phyloP scores from a whole-genome alignment of 2,113 vertebrate species.

The Antidorcas marsupialis region DNA sequence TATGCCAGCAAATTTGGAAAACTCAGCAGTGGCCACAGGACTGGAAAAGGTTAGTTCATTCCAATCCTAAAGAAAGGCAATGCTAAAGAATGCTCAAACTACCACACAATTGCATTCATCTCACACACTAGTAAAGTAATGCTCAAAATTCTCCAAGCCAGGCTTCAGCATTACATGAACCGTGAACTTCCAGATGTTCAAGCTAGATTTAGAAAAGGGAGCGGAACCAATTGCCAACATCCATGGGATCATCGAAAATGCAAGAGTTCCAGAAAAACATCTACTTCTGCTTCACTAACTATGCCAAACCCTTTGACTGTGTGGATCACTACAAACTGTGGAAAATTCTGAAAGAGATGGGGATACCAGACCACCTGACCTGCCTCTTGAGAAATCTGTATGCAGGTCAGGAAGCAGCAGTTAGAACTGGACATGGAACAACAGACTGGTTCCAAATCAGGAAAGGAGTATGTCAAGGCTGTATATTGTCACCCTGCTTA shows the following conservation, averaged over 20 bases:
- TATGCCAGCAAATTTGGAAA: not conserved
- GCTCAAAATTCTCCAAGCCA: not conserved
- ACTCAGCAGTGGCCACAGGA: not conserved
- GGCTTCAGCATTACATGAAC: not conserved
- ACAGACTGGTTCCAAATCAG: not conserved
- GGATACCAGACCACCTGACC: not conserved
- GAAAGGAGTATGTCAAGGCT: not conserved
- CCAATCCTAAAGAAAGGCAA: not conserved
- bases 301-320: not conserved
- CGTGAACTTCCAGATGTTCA: not conserved
- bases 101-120: not conserved
- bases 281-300: not conserved
- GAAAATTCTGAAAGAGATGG: not conserved
- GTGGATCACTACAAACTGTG: not conserved
- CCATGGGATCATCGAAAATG: not conserved
- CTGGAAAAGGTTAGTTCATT: not conserved
- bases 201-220: not conserved
- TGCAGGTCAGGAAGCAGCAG: not conserved
- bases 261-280: not conserved
- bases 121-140: not conserved
- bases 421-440: not conserved
- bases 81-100: not conserved
- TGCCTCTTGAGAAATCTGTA: not conserved
- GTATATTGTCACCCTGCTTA: not conserved
- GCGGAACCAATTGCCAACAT: not conserved